phyloP scores from a whole-genome alignment of 2,797 vertebrate species.

The Semaprochilodus insignis region DNA sequence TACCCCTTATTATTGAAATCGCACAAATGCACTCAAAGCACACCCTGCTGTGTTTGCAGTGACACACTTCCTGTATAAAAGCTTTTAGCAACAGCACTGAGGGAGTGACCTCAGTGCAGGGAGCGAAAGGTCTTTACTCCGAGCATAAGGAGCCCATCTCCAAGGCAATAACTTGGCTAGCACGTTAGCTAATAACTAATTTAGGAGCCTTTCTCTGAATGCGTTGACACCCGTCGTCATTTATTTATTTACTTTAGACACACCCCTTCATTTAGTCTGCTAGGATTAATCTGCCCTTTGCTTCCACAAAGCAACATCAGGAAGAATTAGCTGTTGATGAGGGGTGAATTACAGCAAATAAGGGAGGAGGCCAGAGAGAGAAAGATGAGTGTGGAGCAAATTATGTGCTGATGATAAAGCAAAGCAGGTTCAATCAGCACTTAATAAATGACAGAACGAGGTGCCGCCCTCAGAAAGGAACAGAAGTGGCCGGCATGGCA shows the following conservation, averaged over 20 bases:
- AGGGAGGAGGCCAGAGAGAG: background rate
- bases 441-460: constrained; percentile 23
- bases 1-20: background rate
- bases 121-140: background rate
- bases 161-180: too few relatives aligned
- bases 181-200: background rate
- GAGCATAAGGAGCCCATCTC: background rate
- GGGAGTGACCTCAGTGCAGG: background rate
- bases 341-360: constrained; percentile 14
- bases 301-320: background rate
- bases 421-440: constrained; percentile 25
- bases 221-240: too few relatives aligned
- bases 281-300: background rate
- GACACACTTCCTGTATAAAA: background rate
- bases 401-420: constrained; percentile 14
- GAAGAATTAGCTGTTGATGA: constrained; percentile 2
- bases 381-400: background rate
- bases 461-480: constrained; percentile 10
- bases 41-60: background rate
- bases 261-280: background rate
- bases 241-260: background rate
- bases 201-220: background rate
- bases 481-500: background rate
- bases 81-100: constrained; percentile 21
- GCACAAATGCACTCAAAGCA: background rate